phyloP scores from a whole-genome alignment of 2,888 invertebrate genomes.

The Tiliacea citrago region DNA sequence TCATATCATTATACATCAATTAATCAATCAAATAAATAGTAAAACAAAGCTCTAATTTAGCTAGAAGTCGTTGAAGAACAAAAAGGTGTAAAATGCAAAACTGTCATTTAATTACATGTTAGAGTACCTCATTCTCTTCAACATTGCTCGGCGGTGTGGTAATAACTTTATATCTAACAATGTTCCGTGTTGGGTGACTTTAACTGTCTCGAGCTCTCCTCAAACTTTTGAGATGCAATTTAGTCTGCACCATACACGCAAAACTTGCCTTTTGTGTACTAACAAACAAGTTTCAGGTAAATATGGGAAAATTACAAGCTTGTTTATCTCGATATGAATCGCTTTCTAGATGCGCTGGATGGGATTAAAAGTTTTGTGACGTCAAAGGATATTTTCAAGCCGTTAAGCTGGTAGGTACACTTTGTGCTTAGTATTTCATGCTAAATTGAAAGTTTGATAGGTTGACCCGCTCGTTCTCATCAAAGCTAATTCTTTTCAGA shows the following conservation, averaged over 20 bases:
- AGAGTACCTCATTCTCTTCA: not conserved
- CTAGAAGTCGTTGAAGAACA: not conserved
- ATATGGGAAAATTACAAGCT: constrained; percentile 27
- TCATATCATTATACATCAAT: not conserved
- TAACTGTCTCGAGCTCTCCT: constrained; percentile 41
- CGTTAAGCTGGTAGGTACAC: not conserved
- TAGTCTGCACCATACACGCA: constrained; percentile 44
- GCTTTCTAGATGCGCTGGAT: not conserved
- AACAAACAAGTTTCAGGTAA: constrained; percentile 52
- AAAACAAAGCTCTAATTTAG: not conserved
- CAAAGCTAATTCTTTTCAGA: not conserved
- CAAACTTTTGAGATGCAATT: constrained; percentile 62
- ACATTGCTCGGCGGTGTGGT: constrained; percentile 18
- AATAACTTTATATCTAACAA: constrained; percentile 49
- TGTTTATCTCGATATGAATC: constrained; percentile 22
- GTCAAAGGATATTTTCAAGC: not conserved
- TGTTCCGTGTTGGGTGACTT: constrained; percentile 36
- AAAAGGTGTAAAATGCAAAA: constrained; percentile 2
- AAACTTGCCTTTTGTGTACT: constrained; percentile 48
- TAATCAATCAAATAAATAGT: not conserved
- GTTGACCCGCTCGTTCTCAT: not conserved
- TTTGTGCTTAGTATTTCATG: not conserved
- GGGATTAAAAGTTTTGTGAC: constrained; percentile 11
- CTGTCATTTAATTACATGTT: constrained; percentile 5
- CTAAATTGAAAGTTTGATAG: not conserved